Base-by-base conservation (phyloP, 2,888 invertebrate species). In the Papilio demoleus region DNA sequence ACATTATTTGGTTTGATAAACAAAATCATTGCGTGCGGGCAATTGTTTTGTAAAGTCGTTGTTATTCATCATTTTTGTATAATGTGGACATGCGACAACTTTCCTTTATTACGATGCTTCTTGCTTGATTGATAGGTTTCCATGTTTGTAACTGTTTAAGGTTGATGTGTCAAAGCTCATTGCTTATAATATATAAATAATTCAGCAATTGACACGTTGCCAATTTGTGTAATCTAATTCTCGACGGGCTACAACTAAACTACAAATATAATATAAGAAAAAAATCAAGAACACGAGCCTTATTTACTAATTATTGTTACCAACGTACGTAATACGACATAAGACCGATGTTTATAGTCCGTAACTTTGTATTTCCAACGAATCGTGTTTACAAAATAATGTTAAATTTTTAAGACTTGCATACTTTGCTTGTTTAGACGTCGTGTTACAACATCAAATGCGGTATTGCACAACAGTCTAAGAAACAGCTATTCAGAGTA, bases 401-500 rank as follows among this genome's bases (percentile, higher is more conserved):
- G 47, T 53, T 38, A 31, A 70, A 56, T 42, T 45, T 38, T 59
- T 34, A 61, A 42, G 67, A 42, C 61, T 19, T 34, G 59, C 61
- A 70, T 61, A 66, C 64, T 71, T 72, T 62, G 58, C 65, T 58
- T 53, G 62, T 60, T 65, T 38, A 60, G 62, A 60, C 61, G 65
- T 63, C 45, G 60, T 50, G 69, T 75, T 73, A 68, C 73, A 70
- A 71, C 65, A 72, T 59, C 56, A n/a, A 45, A 14, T 67, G 59
- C 50, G 61, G 58, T 66, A 71, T 76, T 77, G 72, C 76, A 76
- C 76, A 75, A 73, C 71, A 50, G 40, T 34, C 53, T 67, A 67
- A 71, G 72, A 73, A 74, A 74, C 69, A 70, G 71, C 70, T 73
- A 74, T 76, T 73, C 74, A 76, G 70, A 70, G 66, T 74, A 75